Conservation (phyloP, 2,797 vertebrate species). For the Bovichtus variegatus region DNA sequence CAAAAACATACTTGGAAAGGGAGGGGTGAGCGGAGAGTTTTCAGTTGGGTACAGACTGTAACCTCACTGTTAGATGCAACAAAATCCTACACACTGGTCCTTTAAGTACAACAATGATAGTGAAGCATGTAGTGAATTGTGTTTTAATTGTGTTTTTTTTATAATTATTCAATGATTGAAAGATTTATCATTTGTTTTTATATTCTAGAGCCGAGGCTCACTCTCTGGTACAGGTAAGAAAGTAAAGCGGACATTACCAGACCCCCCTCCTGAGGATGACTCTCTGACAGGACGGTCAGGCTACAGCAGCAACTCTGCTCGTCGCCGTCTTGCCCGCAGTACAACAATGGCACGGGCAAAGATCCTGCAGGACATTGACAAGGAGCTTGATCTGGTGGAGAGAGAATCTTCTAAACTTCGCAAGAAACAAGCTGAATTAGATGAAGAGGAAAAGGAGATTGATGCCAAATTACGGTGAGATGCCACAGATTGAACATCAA, state of each 20-base stretch:
- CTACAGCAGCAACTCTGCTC: conserved; percentile 91
- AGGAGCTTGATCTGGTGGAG: conserved; percentile 97
- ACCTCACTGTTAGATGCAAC: too few relatives aligned
- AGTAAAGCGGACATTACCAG: conserved; percentile 97
- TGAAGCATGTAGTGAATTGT: neutral
- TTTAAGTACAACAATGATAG: neutral
- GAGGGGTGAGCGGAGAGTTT: too few relatives aligned
- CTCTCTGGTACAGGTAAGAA: conserved; percentile 94
- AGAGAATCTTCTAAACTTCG: conserved; percentile 98
- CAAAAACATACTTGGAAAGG: too few relatives aligned
- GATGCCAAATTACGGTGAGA: conserved; percentile 93
- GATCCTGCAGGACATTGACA: conserved; percentile 99
- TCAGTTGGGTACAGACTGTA: too few relatives aligned
- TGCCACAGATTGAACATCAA: conserved; percentile 14
- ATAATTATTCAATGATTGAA: neutral
- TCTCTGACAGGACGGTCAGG: conserved; percentile 86
- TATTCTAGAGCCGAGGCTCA: conserved; percentile 88
- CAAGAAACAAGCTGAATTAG: conserved; percentile 98
- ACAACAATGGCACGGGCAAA: conserved; percentile 98
- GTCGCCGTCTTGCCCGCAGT: conserved; percentile 95
- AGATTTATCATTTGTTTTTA: conserved; percentile 44
- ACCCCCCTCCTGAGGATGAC: conserved; percentile 96
- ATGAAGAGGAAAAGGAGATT: conserved; percentile 99
- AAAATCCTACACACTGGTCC: too few relatives aligned
- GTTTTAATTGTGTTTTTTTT: neutral